Evolutionary conservation across 2,888 invertebrate species (phyloP).

Genomic region (Cloeon dipterum): DNA sequence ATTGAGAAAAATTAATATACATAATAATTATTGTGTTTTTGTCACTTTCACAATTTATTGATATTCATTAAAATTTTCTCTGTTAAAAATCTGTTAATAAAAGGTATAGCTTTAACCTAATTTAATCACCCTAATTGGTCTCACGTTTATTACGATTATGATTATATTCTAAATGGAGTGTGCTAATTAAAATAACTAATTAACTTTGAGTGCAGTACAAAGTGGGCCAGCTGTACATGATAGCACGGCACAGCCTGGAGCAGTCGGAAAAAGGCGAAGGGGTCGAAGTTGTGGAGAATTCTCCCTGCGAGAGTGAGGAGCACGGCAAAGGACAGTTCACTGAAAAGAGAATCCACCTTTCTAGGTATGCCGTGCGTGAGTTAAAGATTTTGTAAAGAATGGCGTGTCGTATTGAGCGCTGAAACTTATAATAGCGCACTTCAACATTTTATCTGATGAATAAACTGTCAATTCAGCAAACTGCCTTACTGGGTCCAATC

Average conservation of each 20-base stretch:
- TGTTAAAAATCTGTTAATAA: no score
- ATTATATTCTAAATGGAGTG: no score
- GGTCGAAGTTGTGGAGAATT: conserved; percentile 72
- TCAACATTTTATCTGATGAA: neutral
- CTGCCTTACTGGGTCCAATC: conserved; percentile 78
- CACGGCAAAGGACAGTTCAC: conserved; percentile 74
- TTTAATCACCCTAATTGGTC: no score
- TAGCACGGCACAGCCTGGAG: conserved; percentile 77
- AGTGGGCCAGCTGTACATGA: conserved; percentile 85
- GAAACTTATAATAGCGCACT: neutral
- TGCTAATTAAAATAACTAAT: conserved; percentile 3
- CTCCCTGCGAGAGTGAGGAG: conserved; percentile 48
- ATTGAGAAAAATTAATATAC: no score
- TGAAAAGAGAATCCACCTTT: conserved; percentile 74
- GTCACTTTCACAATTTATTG: no score
- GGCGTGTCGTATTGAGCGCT: no score
- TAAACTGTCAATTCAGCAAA: conserved; percentile 54
- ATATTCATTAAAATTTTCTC: no score
- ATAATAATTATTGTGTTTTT: no score
- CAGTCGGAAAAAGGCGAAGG: conserved; percentile 79
- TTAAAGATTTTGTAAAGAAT: neutral
- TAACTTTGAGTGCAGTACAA: conserved; percentile 41
- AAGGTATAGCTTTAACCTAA: no score
- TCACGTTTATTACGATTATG: no score
- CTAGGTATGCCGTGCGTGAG: conserved; percentile 30